These are phyloP conservation scores for Apantesis nais DNA, from an alignment of 2,888 invertebrate genomes.

Conservation along the genomic window DNA sequence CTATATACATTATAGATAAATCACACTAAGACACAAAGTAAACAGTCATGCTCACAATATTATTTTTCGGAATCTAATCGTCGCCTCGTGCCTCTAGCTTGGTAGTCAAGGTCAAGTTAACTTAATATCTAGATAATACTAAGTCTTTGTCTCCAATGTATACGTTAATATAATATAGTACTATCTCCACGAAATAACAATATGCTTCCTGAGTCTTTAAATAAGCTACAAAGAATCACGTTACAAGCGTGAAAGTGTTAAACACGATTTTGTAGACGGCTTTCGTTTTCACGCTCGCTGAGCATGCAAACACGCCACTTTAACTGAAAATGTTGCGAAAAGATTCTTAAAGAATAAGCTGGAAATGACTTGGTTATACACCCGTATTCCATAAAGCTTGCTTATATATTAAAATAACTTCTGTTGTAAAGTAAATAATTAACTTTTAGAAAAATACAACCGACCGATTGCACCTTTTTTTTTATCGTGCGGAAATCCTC, in stretches of 20 bases:
- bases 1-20: too few species aligned
- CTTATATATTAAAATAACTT: neutral
- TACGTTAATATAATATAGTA: neutral
- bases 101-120: neutral
- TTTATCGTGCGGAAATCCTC: too few species aligned
- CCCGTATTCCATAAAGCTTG: neutral
- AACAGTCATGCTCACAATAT: too few species aligned
- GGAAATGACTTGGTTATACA: neutral
- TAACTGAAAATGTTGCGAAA: slow-evolving; percentile 5
- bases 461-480: too few species aligned
- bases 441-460: too few species aligned
- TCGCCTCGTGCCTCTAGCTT: too few species aligned
- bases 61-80: too few species aligned
- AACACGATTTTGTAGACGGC: slow-evolving; percentile 4
- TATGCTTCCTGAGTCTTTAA: neutral
- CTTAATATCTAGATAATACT: neutral
- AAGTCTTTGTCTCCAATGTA: neutral
- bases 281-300: slow-evolving; percentile 15
- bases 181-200: neutral
- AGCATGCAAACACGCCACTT: slow-evolving; percentile 9
- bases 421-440: neutral
- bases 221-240: neutral
- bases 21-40: too few species aligned
- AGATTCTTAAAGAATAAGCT: slow-evolving; percentile 5
- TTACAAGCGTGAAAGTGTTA: neutral